A percentile compares a stretch with the other conserved stretches of the same genome.
Evolutionary conservation across 2,797 vertebrate species (phyloP).

Genomic region (Sandelia bainsii): DNA sequence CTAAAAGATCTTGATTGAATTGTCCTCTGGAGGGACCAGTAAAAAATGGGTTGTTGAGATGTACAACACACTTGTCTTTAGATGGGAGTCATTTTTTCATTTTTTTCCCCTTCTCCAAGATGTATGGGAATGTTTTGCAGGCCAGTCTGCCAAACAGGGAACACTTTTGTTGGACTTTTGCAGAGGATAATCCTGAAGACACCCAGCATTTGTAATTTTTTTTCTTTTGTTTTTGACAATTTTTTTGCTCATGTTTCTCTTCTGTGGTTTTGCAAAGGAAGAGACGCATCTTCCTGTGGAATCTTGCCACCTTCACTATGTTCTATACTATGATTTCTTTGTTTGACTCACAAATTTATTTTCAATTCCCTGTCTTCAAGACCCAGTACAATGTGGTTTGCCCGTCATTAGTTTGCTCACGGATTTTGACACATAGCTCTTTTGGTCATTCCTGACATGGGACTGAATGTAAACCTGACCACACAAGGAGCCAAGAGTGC

Average conservation of each 20-base stretch:
- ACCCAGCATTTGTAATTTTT: constrained; percentile 70
- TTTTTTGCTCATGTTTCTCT: constrained; percentile 19
- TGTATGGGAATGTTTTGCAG: constrained; percentile 55
- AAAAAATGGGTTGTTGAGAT: constrained; percentile 57
- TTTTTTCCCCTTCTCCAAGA: constrained; percentile 18
- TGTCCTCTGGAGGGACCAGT: constrained; percentile 66
- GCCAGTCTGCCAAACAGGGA: constrained; percentile 44
- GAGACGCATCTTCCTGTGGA: constrained; percentile 49
- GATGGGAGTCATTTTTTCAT: constrained; percentile 55
- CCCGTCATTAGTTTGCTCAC: constrained; percentile 43
- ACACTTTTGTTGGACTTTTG: constrained; percentile 51
- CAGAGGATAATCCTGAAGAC: constrained; percentile 57
- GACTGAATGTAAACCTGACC: constrained; percentile 79
- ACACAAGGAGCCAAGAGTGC: constrained; percentile 56
- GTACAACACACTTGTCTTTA: constrained; percentile 66
- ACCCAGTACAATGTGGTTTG: constrained; percentile 22
- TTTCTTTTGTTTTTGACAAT: constrained; percentile 38
- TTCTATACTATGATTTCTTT: constrained; percentile 16
- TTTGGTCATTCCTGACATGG: constrained; percentile 56
- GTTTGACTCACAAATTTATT: constrained; percentile 28
- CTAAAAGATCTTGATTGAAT: constrained; percentile 62
- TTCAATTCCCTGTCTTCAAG: constrained; percentile 35
- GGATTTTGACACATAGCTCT: constrained; percentile 54
- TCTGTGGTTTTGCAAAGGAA: constrained; percentile 39
- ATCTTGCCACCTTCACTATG: constrained; percentile 17